Conservation (phyloP, 2,113 vertebrate species). For the Carassius gibelio region DNA sequence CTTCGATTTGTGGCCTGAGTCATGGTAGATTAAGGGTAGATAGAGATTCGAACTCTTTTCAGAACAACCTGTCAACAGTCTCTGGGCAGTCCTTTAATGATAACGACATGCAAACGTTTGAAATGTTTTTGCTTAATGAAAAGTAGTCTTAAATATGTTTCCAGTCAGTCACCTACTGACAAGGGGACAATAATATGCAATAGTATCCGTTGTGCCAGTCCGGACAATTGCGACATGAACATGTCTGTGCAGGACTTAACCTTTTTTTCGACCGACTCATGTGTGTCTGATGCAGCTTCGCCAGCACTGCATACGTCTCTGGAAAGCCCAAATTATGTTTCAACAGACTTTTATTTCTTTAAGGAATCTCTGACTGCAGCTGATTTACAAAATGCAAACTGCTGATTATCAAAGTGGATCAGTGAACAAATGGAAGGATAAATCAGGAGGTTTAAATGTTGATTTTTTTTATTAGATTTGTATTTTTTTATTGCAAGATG, state of each 20-base stretch:
- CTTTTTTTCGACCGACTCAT: conserved; percentile 87
- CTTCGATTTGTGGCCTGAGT: conserved; percentile 78
- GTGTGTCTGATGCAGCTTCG: conserved; percentile 85
- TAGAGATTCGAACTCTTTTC: conserved; percentile 85
- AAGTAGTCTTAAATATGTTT: conserved; percentile 94
- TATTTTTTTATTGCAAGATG: background rate
- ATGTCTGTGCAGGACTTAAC: conserved; percentile 81
- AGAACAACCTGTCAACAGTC: conserved; percentile 80
- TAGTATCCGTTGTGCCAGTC: conserved; percentile 80
- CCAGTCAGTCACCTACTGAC: conserved; percentile 85
- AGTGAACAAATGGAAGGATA: background rate
- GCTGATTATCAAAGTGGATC: conserved; percentile 70
- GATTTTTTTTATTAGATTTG: no score
- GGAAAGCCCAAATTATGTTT: conserved; percentile 84
- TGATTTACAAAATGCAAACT: conserved; percentile 89
- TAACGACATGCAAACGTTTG: conserved; percentile 83
- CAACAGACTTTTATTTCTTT: conserved; percentile 89
- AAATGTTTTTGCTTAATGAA: conserved; percentile 85
- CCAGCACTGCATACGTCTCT: conserved; percentile 84
- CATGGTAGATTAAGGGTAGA: conserved; percentile 79
- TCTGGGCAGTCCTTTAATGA: conserved; percentile 81
- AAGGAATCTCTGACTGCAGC: conserved; percentile 84
- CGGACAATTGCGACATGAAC: conserved; percentile 88
- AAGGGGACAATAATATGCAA: conserved; percentile 86
- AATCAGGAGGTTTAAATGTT: background rate